Evolutionary conservation across 2,797 vertebrate genomes (phyloP).

Genomic region (Ficedula albicollis): DNA sequence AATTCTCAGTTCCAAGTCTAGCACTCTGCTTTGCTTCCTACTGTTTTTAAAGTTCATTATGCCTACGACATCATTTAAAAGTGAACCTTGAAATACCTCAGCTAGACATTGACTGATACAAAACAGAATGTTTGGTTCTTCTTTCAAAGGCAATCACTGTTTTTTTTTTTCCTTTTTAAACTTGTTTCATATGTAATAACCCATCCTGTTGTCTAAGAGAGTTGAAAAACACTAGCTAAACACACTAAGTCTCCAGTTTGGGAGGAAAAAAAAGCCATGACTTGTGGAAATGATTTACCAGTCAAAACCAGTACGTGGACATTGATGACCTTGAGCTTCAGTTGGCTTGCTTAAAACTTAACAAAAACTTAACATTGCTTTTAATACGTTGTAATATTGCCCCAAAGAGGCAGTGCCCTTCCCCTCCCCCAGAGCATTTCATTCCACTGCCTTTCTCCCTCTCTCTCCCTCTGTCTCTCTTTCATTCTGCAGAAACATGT

Average conservation of each 20-base stretch:
- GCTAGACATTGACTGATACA: neutral
- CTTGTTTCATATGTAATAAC: constrained; percentile 14
- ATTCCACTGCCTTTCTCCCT: constrained; percentile 52
- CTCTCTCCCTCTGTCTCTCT: constrained; percentile 39
- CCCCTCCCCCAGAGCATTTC: constrained; percentile 57
- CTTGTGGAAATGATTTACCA: neutral
- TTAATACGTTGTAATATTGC: neutral
- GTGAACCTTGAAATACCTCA: constrained; percentile 23
- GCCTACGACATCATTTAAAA: neutral
- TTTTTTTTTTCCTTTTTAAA: neutral
- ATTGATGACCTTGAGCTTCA: constrained; percentile 6
- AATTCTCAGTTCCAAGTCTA: constrained; percentile 18
- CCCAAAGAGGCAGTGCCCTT: neutral
- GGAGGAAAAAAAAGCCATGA: neutral
- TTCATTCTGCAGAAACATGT: constrained; percentile 88
- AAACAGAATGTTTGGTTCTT: constrained; percentile 34
- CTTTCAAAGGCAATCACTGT: constrained; percentile 15
- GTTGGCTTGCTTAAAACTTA: constrained; percentile 30
- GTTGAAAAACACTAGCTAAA: neutral
- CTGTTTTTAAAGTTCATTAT: constrained; percentile 43
- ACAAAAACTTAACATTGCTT: constrained; percentile 13
- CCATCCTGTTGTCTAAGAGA: neutral
- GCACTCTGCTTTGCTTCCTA: constrained; percentile 38
- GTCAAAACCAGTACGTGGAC: neutral
- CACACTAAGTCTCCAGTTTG: neutral